Evolutionary conservation across 2,888 invertebrate species (phyloP).

Genomic region (Pachydiplax longipennis): DNA sequence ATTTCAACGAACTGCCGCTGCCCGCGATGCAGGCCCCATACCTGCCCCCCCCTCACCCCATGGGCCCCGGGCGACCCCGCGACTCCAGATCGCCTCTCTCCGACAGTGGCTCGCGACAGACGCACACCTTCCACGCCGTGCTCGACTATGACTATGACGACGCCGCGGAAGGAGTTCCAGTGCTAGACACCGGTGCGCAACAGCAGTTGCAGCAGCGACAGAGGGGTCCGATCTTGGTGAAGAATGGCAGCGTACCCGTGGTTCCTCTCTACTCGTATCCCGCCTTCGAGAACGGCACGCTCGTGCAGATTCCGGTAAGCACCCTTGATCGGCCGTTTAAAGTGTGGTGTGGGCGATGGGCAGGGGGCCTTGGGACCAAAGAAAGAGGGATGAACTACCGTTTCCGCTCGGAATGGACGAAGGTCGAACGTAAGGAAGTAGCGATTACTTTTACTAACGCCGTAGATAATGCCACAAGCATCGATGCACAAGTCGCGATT

Average conservation of each 20-base stretch:
- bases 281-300: constrained; percentile 83
- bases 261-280: constrained; percentile 87
- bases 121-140: constrained; percentile 67
- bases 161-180: constrained; percentile 64
- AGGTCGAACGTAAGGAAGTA: not conserved
- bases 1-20: not conserved
- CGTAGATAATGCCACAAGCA: not conserved
- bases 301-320: constrained; percentile 91
- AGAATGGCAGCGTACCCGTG: constrained; percentile 86
- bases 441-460: not conserved
- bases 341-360: not conserved
- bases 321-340: not conserved
- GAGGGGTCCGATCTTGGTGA: constrained; percentile 85
- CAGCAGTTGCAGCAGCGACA: constrained; percentile 65
- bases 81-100: not conserved
- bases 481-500: not conserved
- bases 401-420: not conserved
- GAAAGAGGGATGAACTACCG: not conserved
- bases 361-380: not conserved
- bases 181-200: constrained; percentile 52
- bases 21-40: not conserved
- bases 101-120: not conserved
- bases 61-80: not conserved
- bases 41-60: not conserved
- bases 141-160: constrained; percentile 76